These are phyloP conservation scores for Drosophila ezoana DNA, from an alignment of 2,888 invertebrate genomes.

Conservation along the genomic window DNA sequence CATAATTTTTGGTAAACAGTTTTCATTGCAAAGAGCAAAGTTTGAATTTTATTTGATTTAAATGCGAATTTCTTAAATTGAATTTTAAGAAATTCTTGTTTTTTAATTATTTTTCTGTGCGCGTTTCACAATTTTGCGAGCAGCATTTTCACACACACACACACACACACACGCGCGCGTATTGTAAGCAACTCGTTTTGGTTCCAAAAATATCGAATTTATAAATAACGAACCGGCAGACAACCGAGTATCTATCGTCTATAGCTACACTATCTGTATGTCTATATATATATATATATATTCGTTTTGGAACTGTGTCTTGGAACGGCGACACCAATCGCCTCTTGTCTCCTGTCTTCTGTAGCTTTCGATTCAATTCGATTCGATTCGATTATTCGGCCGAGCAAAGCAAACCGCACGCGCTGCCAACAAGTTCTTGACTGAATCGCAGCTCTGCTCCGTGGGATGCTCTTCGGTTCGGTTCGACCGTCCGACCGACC, in stretches of 20 bases:
- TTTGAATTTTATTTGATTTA: constrained; percentile 5
- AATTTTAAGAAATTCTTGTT: constrained; percentile 16
- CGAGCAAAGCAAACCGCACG: constrained; percentile 65
- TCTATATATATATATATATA: constrained; percentile 8
- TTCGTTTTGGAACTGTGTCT: constrained; percentile 57
- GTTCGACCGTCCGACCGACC: constrained; percentile 48
- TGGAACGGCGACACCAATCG: constrained; percentile 52
- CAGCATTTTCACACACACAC: constrained; percentile 61
- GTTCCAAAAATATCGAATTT: constrained; percentile 81
- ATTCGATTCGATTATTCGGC: constrained; percentile 6
- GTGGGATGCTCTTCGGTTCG: constrained; percentile 76
- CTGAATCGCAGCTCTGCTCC: constrained; percentile 63
- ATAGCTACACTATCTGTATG: constrained; percentile 9
- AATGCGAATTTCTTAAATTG: neutral
- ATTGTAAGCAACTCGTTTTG: constrained; percentile 43
- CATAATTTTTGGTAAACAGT: constrained; percentile 61
- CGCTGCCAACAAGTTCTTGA: constrained; percentile 64
- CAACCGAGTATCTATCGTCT: constrained; percentile 37
- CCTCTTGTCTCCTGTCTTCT: constrained; percentile 18
- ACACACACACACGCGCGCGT: constrained; percentile 29
- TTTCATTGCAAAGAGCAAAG: constrained; percentile 47
- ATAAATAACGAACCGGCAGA: constrained; percentile 75
- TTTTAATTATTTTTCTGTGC: constrained; percentile 7
- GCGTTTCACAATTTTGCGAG: constrained; percentile 61
- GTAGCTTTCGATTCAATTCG: constrained; percentile 11